A percentile compares a stretch with the other conserved stretches of the same genome.
Conservation (phyloP, 1,140 invertebrate species). For the Papilio polyxenes region DNA sequence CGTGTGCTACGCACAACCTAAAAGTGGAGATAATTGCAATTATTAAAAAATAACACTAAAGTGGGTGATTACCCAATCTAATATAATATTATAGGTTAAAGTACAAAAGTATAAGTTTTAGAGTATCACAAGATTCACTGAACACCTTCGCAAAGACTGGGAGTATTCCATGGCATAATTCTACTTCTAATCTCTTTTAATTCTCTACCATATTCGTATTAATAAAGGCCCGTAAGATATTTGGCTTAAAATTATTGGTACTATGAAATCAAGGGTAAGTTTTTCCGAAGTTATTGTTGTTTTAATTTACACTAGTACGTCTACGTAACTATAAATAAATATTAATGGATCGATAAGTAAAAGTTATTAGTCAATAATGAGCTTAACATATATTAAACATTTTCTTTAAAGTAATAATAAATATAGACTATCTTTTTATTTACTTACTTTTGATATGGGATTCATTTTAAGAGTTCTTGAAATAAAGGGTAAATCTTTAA, state of each 20-base stretch:
- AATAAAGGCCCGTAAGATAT: too few relatives aligned
- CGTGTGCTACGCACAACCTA: slow-evolving; percentile 59
- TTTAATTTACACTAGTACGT: not conserved
- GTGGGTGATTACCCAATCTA: not conserved
- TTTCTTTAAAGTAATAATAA: not conserved
- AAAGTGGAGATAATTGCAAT: slow-evolving; percentile 30
- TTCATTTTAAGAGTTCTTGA: slow-evolving; percentile 47
- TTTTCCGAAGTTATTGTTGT: not conserved
- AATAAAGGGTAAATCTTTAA: not conserved
- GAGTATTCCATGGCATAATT: too few relatives aligned
- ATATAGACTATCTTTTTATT: not conserved
- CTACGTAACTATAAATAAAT: not conserved
- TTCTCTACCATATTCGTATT: too few relatives aligned
- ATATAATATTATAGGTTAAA: not conserved
- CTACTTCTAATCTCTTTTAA: too few relatives aligned
- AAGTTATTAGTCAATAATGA: not conserved
- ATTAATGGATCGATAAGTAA: not conserved
- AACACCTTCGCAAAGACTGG: too few relatives aligned
- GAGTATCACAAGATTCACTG: not conserved
- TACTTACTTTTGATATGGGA: slow-evolving; percentile 54
- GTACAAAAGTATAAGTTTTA: not conserved
- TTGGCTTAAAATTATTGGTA: too few relatives aligned
- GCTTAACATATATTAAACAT: not conserved
- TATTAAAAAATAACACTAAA: not conserved
- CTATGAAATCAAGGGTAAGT: not conserved